Percentiles rank a stretch among this genome's conserved stretches.
These are phyloP conservation scores for Chironex yamaguchii DNA, from an alignment of 30 jellyfish, hydroid and myxozoan species.

Conservation along the genomic window DNA sequence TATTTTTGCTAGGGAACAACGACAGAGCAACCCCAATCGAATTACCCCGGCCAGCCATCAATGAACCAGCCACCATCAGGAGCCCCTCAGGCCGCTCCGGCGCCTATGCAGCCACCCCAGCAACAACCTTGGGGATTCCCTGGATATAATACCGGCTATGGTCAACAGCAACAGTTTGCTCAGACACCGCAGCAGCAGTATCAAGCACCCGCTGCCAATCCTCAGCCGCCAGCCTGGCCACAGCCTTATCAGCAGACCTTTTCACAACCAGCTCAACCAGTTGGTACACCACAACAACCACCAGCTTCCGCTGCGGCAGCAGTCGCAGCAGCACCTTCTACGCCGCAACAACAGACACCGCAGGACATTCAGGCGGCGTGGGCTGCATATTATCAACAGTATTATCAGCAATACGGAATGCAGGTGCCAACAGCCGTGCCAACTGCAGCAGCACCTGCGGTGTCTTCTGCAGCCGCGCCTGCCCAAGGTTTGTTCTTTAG, in stretches of 20 bases:
- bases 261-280: conserved; percentile 27
- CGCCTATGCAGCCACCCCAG: conserved; percentile 43
- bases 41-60: conserved; percentile 31
- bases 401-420: conserved; percentile 69
- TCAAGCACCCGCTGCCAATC: conserved; percentile 48
- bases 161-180: conserved; percentile 84
- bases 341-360: conserved; percentile 9
- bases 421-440: conserved; percentile 65
- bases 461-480: conserved; percentile 44
- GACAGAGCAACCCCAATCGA: conserved; percentile 46
- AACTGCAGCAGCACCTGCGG: conserved; percentile 72
- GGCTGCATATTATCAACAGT: conserved; percentile 89
- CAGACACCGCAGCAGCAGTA: conserved; percentile 82
- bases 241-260: conserved; percentile 61
- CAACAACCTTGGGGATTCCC: conserved; percentile 81
- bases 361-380: conserved; percentile 89
- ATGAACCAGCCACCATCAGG: conserved; percentile 73
- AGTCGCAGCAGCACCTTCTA: conserved; percentile 37
- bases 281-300: conserved; percentile 75
- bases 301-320: conserved; percentile 54
- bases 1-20: conserved; percentile 51
- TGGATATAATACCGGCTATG: conserved; percentile 66
- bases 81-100: conserved; percentile 57
- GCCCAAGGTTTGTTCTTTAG: background rate
- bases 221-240: conserved; percentile 67